These are phyloP conservation scores for Helicolenus hilgendorfi DNA, from an alignment of 2,797 vertebrate genomes.

Conservation along the genomic window DNA sequence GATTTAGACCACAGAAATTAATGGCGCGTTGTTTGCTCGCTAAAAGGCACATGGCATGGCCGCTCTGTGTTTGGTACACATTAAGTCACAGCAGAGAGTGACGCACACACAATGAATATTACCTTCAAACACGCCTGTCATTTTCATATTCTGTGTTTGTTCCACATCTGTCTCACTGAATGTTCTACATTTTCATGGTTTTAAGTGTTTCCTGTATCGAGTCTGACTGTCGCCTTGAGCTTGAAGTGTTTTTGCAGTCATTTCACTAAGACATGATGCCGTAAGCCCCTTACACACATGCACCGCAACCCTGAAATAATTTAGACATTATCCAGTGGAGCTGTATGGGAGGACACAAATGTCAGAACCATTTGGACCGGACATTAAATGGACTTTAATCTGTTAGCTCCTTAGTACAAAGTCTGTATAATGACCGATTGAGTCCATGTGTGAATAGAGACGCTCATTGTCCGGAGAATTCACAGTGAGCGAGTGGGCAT, in stretches of 20 bases:
- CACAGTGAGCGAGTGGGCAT: too few relatives aligned
- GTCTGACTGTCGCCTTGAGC: not conserved
- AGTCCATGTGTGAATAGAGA: too few relatives aligned
- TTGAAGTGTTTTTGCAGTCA: not conserved
- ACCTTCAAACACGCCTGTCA: slow-evolving; percentile 16
- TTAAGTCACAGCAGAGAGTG: slow-evolving; percentile 7
- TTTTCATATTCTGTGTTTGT: not conserved
- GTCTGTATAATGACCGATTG: too few relatives aligned
- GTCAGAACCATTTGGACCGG: too few relatives aligned
- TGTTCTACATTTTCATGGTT: not conserved
- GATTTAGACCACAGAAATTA: slow-evolving; percentile 60
- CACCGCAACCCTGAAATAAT: not conserved
- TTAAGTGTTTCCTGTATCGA: not conserved
- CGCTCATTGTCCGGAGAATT: too few relatives aligned
- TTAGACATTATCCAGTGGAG: not conserved
- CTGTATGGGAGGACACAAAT: too few relatives aligned
- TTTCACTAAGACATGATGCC: not conserved
- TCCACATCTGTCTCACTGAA: not conserved
- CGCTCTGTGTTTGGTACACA: slow-evolving; percentile 24
- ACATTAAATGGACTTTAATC: too few relatives aligned
- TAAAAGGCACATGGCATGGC: slow-evolving; percentile 33
- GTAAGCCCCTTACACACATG: not conserved
- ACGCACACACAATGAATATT: not conserved
- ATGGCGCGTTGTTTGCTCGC: slow-evolving; percentile 44
- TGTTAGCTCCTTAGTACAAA: too few relatives aligned